Evolutionary conservation across 1,140 invertebrate genomes (phyloP), one percentile per base, ranked within the genome.

Genomic region (Drosophila repletoides): DNA sequence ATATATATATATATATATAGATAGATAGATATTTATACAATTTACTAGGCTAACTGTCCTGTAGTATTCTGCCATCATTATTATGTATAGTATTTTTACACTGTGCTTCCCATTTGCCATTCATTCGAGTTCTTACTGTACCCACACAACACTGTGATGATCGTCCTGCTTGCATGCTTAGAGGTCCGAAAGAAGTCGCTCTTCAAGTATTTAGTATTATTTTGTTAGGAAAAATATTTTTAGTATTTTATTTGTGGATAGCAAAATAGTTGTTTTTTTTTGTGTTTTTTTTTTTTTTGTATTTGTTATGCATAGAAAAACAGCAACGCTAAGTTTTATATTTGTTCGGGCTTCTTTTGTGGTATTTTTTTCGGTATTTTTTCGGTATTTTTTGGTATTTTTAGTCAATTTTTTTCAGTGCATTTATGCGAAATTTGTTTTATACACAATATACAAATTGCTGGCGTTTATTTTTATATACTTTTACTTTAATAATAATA

Each of bases 151-250:
- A 77, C 64, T 36, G 51, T 71, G 63, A 71, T 80, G 76, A 80
- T 80, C 76, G 76, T 80, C 76, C 63, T 72, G 56, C 60, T 64
- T 72, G 73, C 74, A 59, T 77, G 40, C 38, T 67, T 65, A 59
- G 40, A 77, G 65, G 48, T 43, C 58, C 55, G 24, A 73, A 73
- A 64, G 40, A 55, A 48, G 71, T 40, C 48, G 45, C 43, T 56
- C 17, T 51, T 64, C 38, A n/a, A n/a, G n/a, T n/a, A 29, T 61
- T 33, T 38, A 43, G 52, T 55, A 14, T 43, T 41, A 36, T 60
- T 61, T 31, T 53, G 45, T 46, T 79, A 79, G 75, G 75, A 79
- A 79, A 79, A 80, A 80, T 72, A 80, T 66, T 55, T 45, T n/a
- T 34, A 28, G 26, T 69, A 15, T 64, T 21, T 51, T 33, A 48